These are phyloP conservation scores for Camponotus fellah DNA, from an alignment of 2,888 invertebrate species.

Conservation along the genomic window DNA sequence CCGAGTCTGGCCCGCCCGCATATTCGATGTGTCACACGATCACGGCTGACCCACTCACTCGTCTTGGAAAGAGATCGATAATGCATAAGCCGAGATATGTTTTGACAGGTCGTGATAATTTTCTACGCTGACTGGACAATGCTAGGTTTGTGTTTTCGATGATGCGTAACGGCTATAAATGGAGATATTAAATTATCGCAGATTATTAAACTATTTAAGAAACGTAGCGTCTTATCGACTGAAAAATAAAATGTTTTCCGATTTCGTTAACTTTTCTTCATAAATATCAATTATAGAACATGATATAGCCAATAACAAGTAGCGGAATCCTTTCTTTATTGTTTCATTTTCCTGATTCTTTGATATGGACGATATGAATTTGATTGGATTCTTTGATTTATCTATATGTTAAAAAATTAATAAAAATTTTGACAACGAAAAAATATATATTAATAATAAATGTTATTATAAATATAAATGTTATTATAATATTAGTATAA, in stretches of 20 bases:
- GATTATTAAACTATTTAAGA: conserved; percentile 17
- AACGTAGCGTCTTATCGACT: background rate
- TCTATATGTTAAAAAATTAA: background rate
- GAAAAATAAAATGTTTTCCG: conserved; percentile 25
- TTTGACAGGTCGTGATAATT: conserved; percentile 79
- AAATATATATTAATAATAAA: background rate
- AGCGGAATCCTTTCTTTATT: background rate
- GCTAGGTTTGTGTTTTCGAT: conserved; percentile 51
- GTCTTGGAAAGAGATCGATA: conserved; percentile 70
- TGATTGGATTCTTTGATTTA: background rate
- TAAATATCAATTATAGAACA: conserved; percentile 19
- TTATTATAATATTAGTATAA: too few species aligned
- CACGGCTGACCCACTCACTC: conserved; percentile 51
- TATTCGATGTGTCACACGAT: conserved; percentile 45
- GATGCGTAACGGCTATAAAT: background rate
- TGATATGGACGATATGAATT: too few species aligned
- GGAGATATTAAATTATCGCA: background rate
- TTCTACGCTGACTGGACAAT: conserved; percentile 72
- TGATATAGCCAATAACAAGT: background rate
- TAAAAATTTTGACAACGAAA: background rate
- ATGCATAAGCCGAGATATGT: conserved; percentile 67
- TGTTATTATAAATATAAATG: too few species aligned
- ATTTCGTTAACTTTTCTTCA: background rate
- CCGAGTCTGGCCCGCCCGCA: conserved; percentile 45
- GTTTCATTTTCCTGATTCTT: background rate